These are phyloP conservation scores for Cyrtodaria siliqua DNA, from an alignment of 2,888 invertebrate genomes.

Conservation along the genomic window DNA sequence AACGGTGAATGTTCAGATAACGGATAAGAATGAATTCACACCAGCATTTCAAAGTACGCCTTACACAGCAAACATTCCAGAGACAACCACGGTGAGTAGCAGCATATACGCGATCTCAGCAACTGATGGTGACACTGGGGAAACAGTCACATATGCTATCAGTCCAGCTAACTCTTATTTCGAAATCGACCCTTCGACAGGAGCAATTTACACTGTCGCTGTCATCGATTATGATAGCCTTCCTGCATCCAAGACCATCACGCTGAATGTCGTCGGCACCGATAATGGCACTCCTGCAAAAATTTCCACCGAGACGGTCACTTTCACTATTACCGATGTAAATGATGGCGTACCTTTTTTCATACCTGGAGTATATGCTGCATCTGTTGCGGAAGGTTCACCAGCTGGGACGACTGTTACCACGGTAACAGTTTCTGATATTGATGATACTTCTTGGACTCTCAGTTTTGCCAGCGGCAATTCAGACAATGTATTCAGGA, in stretches of 20 bases:
- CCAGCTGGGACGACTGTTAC: constrained; percentile 84
- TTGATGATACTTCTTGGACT: constrained; percentile 57
- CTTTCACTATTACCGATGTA: constrained; percentile 96
- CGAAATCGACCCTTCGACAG: constrained; percentile 68
- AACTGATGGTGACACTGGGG: constrained; percentile 64
- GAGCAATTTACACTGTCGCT: constrained; percentile 61
- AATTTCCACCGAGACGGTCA: constrained; percentile 89
- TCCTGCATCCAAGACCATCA: constrained; percentile 69
- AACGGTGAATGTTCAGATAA: constrained; percentile 37
- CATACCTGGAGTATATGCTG: constrained; percentile 96
- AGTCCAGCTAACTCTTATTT: constrained; percentile 70
- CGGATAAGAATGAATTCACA: constrained; percentile 68
- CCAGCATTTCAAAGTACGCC: constrained; percentile 63
- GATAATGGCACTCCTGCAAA: constrained; percentile 59
- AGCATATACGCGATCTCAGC: constrained; percentile 54
- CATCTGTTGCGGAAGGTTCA: constrained; percentile 95
- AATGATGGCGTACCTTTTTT: constrained; percentile 98
- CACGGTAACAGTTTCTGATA: constrained; percentile 56
- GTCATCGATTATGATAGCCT: constrained; percentile 69
- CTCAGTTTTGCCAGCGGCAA: constrained; percentile 52
- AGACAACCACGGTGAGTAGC: constrained; percentile 59
- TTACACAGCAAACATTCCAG: constrained; percentile 63
- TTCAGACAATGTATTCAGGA: constrained; percentile 57
- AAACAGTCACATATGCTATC: constrained; percentile 66
- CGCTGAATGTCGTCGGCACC: constrained; percentile 63